A percentile compares a stretch with the other conserved stretches of the same genome.
Evolutionary conservation across 2,888 invertebrate genomes (phyloP).

Genomic region (Ctena decussata): DNA sequence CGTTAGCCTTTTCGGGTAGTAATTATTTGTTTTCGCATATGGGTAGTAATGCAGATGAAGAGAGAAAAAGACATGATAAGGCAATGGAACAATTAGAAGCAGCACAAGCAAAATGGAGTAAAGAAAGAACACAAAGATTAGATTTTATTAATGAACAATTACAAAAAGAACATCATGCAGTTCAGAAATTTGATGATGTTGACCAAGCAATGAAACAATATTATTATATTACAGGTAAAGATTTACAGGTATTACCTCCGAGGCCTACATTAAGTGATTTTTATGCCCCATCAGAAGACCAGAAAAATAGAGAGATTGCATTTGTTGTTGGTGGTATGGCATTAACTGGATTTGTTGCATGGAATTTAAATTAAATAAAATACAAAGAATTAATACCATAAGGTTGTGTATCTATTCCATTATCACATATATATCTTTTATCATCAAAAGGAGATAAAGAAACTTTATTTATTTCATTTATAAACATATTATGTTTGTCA

Average conservation of each 20-base stretch:
- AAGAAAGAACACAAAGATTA: slow-evolving; percentile 7
- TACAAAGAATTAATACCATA: no score
- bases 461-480: no score
- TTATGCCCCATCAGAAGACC: slow-evolving; percentile 23
- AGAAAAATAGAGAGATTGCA: slow-evolving; percentile 28
- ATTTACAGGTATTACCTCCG: not conserved
- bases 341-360: no score
- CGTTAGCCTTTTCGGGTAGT: slow-evolving; percentile 19
- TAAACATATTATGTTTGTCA: no score
- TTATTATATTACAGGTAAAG: slow-evolving; percentile 43
- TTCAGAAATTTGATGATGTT: slow-evolving; percentile 46
- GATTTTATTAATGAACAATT: not conserved
- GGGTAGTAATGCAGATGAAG: slow-evolving; percentile 24
- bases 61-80: slow-evolving; percentile 51
- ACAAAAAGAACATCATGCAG: slow-evolving; percentile 31
- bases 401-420: no score
- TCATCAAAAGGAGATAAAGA: no score
- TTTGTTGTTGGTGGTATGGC: no score
- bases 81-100: slow-evolving; percentile 51
- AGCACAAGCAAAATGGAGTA: slow-evolving; percentile 33
- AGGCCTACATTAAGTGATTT: slow-evolving; percentile 25
- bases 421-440: no score
- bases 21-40: slow-evolving; percentile 23
- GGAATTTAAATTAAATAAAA: no score
- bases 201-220: slow-evolving; percentile 48